Conservation (phyloP, 2,888 invertebrate species). For the Dysmachus trigonus region DNA sequence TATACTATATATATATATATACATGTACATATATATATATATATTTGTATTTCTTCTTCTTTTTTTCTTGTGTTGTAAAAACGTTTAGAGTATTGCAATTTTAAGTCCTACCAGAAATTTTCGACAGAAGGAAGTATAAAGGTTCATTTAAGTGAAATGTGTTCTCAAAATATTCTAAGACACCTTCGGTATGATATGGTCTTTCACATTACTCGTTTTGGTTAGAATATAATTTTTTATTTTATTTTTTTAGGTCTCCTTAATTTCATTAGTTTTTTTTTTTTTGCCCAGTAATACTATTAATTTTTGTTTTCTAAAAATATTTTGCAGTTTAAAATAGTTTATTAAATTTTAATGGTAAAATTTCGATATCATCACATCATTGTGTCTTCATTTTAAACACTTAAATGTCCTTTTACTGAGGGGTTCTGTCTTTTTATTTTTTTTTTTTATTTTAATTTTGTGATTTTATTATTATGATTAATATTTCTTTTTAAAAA, state of each 20-base stretch:
- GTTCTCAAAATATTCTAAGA: not conserved
- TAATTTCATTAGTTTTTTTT: too few relatives aligned
- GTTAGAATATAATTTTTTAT: not conserved
- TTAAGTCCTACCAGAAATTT: not conserved
- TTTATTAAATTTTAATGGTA: not conserved
- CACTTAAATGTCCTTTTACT: not conserved
- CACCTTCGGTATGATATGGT: slow-evolving; percentile 29
- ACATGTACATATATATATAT: not conserved
- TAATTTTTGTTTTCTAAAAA: not conserved
- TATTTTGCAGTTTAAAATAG: not conserved
- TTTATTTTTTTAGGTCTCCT: not conserved
- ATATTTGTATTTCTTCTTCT: not conserved
- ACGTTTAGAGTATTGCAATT: not conserved
- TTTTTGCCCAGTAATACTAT: not conserved
- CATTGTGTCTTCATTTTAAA: not conserved
- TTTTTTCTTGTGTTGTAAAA: not conserved
- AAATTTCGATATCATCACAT: not conserved
- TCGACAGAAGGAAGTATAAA: not conserved
- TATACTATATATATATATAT: not conserved
- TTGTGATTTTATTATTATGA: not conserved
- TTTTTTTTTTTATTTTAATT: not conserved
- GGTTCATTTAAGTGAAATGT: slow-evolving; percentile 4
- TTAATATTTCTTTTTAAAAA: not conserved
- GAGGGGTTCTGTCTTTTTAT: not conserved
- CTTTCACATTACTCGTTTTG: not conserved